phyloP scores from a whole-genome alignment of 1,140 invertebrate species.

The Heliconius melpomene region DNA sequence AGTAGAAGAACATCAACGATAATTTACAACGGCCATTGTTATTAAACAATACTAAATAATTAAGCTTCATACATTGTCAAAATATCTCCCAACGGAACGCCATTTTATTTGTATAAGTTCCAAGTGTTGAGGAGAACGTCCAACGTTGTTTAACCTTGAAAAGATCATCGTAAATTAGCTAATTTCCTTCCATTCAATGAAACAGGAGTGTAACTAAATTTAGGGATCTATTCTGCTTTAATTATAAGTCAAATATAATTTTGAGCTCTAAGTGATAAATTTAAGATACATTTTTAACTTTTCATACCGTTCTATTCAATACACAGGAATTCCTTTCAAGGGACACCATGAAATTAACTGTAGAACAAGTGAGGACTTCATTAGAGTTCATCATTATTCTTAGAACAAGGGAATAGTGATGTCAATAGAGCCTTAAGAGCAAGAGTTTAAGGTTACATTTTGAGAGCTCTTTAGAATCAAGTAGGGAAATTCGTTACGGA shows the following conservation, averaged over 20 bases:
- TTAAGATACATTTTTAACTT: slow-evolving; percentile 10
- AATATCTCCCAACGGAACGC: slow-evolving; percentile 44
- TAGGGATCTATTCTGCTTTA: slow-evolving; percentile 35
- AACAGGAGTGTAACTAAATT: slow-evolving; percentile 51
- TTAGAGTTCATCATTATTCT: slow-evolving; percentile 27
- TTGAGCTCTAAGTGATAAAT: neutral
- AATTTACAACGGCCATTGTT: slow-evolving; percentile 39
- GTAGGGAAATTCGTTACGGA: slow-evolving; percentile 20
- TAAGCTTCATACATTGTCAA: slow-evolving; percentile 40
- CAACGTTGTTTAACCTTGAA: neutral
- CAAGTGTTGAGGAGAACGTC: neutral
- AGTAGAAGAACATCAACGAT: slow-evolving; percentile 28
- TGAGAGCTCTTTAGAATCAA: neutral
- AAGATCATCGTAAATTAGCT: slow-evolving; percentile 27
- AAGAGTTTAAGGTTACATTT: neutral
- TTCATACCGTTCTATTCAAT: neutral
- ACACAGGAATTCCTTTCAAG: slow-evolving; percentile 17
- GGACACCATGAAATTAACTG: slow-evolving; percentile 37
- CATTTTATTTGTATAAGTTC: slow-evolving; percentile 6
- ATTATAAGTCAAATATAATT: neutral
- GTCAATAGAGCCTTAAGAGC: neutral
- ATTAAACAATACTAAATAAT: slow-evolving; percentile 27
- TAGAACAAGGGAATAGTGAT: neutral
- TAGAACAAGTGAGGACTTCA: slow-evolving; percentile 29
- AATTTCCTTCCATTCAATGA: slow-evolving; percentile 36